Percentiles rank a stretch among this genome's conserved stretches.
Evolutionary conservation across 2,888 invertebrate species (phyloP).

Genomic region (Dermolepida albohirtum): DNA sequence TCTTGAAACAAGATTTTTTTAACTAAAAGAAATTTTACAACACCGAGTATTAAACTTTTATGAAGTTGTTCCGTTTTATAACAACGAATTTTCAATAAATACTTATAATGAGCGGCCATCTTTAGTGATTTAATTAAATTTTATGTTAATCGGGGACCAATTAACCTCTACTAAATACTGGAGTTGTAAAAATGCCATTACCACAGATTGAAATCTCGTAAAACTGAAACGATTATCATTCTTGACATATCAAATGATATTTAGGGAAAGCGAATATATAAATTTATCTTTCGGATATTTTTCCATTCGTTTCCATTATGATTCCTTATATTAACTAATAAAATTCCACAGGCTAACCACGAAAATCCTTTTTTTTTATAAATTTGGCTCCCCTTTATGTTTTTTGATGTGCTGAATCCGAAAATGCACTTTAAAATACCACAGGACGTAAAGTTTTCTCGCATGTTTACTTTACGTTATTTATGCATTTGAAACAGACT

Average conservation of each 20-base stretch:
- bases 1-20: neutral
- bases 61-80: constrained; percentile 2
- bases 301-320: too few species aligned
- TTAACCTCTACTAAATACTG: constrained; percentile 11
- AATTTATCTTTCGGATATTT: too few species aligned
- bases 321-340: too few species aligned
- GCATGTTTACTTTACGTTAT: too few species aligned
- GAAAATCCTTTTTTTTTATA: too few species aligned
- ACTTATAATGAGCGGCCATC: too few species aligned
- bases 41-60: constrained; percentile 4
- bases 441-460: too few species aligned
- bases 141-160: constrained; percentile 12
- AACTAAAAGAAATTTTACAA: neutral
- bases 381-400: too few species aligned
- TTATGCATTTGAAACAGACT: too few species aligned
- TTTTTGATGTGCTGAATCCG: too few species aligned
- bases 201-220: constrained; percentile 13
- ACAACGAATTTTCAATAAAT: constrained; percentile 17
- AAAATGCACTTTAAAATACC: too few species aligned
- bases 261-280: neutral
- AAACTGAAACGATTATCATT: constrained; percentile 9
- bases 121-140: constrained; percentile 2
- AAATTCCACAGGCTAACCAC: too few species aligned
- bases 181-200: constrained; percentile 20
- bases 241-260: constrained; percentile 6